Evolutionary conservation across 2,888 invertebrate species (phyloP), one percentile per base, ranked within the genome.

Genomic region (Deilephila elpenor): DNA sequence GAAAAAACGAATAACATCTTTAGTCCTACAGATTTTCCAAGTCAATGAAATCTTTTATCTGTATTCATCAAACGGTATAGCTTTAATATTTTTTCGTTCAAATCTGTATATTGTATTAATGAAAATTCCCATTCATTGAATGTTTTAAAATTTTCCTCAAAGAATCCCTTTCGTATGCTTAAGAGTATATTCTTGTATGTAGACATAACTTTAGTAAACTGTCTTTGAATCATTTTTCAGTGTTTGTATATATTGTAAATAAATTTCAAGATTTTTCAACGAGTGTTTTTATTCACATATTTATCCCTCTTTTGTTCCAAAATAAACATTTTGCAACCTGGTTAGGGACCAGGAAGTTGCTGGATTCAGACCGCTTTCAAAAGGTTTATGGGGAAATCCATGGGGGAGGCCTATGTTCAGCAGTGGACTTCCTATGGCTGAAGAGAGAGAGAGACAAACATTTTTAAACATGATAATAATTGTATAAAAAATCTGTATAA

Each of bases 201-300:
- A 76, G 77, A 75, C 29, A 56, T 51, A 44, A 72, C n/a, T 51
- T 14, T 73, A 70, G 74, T 72, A 76, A 78, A 74, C 77, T 32
- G 67, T 51, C 51, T 51, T 51, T 25, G 7, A 76, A 77, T 73
- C 73, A 75, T 80, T 77, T 79, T 82, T 80, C 79, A 77, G 76
- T 85, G 80, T 84, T 78, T 86, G 86, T 86, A 86, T 77, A 86
- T 83, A 83, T 59, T 86, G 86, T 87, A 84, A 84, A 86, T 86
- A 86, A 81, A 84, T 71, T 82, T 79, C 75, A 75, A 81, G 80
- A 80, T 73, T 73, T 64, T 73, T 67, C 44, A 51, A 44, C 6
- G 60, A n/a, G 1, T 19, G 17, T 17, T 44, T 51, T 67, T 17
- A 51, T 44, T 51, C 14, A 20, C 17, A 29, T 67, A 25, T 11